Evolutionary conservation across 2,113 vertebrate genomes (phyloP).

Genomic region (Speoplatyrhinus poulsoni): DNA sequence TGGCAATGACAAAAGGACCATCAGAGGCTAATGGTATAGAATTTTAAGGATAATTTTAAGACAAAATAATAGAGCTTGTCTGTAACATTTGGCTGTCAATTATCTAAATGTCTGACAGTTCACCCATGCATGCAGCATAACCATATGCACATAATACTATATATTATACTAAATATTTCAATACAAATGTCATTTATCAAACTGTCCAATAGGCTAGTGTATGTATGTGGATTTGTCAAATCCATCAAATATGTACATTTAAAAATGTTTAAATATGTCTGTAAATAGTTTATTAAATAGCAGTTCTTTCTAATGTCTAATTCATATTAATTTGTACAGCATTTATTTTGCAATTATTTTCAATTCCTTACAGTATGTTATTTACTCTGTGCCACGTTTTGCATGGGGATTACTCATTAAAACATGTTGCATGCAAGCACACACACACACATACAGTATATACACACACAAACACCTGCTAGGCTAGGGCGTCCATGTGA

Average conservation of each 20-base stretch:
- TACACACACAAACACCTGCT: constrained; percentile 34
- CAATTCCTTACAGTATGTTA: constrained; percentile 11
- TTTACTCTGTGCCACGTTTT: constrained; percentile 21
- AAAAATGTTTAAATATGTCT: no score
- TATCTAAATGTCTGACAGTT: constrained; percentile 56
- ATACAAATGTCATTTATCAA: not conserved
- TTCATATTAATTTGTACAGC: no score
- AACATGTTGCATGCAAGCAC: constrained; percentile 39
- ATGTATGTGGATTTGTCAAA: no score
- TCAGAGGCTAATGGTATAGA: constrained; percentile 49
- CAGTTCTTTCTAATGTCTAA: no score
- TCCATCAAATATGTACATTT: no score
- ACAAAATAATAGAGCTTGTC: constrained; percentile 58
- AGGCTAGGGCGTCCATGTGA: constrained; percentile 64
- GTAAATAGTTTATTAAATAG: no score
- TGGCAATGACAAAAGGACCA: constrained; percentile 33
- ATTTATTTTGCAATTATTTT: no score
- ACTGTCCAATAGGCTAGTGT: no score
- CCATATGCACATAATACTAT: constrained; percentile 7
- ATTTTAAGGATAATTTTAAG: constrained; percentile 52
- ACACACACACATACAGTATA: constrained; percentile 14
- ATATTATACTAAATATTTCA: not conserved
- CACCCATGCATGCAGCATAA: constrained; percentile 38
- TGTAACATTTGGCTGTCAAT: constrained; percentile 62
- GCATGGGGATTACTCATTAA: constrained; percentile 44